These are phyloP conservation scores for Podotricha telesiphe DNA, from an alignment of 2,888 invertebrate species.

Conservation along the genomic window DNA sequence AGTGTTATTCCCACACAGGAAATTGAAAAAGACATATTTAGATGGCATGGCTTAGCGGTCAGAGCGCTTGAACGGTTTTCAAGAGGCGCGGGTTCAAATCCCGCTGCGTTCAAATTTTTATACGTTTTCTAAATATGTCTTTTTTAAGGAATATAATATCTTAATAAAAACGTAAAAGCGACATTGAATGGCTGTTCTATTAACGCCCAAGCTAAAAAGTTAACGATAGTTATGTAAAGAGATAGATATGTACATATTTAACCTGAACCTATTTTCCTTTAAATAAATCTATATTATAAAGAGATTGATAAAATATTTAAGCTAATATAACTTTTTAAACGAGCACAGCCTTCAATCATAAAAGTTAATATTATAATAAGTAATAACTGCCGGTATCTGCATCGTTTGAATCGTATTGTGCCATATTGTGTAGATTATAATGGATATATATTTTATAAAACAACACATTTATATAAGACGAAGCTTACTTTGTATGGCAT, in stretches of 20 bases:
- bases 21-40: no score
- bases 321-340: not conserved
- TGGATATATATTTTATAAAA: conserved; percentile 8
- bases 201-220: not conserved
- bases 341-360: conserved; percentile 16
- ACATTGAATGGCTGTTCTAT: not conserved
- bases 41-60: no score
- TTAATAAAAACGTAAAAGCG: not conserved
- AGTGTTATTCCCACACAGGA: no score
- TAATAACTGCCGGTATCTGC: conserved; percentile 18
- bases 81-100: no score
- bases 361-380: conserved; percentile 5
- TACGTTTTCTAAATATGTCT: no score
- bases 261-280: no score
- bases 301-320: not conserved
- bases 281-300: no score
- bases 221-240: not conserved
- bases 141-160: not conserved
- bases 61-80: no score
- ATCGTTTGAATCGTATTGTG: conserved; percentile 17
- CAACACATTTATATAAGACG: not conserved
- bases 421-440: conserved; percentile 12
- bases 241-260: no score
- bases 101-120: no score
- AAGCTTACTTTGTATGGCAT: no score